phyloP scores from a whole-genome alignment of 2,113 vertebrate species.

The Heliornis fulica region DNA sequence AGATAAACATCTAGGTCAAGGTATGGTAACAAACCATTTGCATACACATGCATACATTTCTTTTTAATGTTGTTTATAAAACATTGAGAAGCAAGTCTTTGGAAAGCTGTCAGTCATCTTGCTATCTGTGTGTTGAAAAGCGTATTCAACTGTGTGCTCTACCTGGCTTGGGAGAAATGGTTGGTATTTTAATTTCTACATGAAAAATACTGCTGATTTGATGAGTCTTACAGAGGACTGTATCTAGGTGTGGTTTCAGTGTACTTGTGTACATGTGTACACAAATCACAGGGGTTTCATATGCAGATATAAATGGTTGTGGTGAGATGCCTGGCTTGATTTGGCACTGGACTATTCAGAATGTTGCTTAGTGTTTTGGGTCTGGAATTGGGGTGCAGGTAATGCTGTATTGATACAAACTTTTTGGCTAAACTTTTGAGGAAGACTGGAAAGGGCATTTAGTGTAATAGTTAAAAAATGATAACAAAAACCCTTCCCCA shows the following conservation, averaged over 20 bases:
- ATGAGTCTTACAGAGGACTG: neutral
- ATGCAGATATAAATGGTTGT: neutral
- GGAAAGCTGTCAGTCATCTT: neutral
- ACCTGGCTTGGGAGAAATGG: neutral
- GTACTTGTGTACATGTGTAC: neutral
- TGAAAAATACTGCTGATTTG: neutral
- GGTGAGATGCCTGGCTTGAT: neutral
- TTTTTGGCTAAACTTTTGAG: neutral
- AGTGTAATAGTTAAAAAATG: neutral
- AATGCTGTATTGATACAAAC: neutral
- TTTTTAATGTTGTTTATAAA: slow-evolving; percentile 11
- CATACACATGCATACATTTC: neutral
- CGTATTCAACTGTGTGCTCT: neutral
- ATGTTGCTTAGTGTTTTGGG: neutral
- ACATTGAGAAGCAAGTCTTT: neutral
- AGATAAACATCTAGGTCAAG: slow-evolving; percentile 72
- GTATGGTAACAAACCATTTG: slow-evolving; percentile 43
- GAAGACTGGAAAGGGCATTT: neutral
- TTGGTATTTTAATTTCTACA: neutral
- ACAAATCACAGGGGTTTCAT: neutral
- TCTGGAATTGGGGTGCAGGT: neutral
- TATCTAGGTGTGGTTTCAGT: neutral
- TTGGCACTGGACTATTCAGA: neutral
- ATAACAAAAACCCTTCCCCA: neutral
- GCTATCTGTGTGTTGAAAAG: neutral